Evolutionary conservation across 2,888 invertebrate species (phyloP), one percentile per base, ranked within the genome.

Genomic region (Phaonia tiefii): DNA sequence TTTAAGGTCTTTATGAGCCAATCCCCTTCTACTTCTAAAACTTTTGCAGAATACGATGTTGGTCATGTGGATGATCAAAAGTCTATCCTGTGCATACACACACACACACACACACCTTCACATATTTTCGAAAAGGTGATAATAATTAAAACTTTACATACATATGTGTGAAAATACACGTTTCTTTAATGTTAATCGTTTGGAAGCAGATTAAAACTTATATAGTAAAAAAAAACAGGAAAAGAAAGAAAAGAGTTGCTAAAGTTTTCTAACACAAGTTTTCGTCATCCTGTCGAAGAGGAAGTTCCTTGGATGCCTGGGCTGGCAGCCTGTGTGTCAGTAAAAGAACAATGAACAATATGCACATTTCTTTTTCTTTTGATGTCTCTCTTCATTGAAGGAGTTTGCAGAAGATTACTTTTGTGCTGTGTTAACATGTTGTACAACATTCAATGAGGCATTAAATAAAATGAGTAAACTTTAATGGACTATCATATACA

Each of bases 81-180:
- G n/a, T 58, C 44, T 15, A 42, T 54, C 75, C 65, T 76, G 69
- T 39, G 70, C 44, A 80, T 46, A 46, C 39, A 69, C 71, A 74
- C 49, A 56, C 22, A 69, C 63, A 56, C 42, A 66, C 70, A 67
- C 71, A 75, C 75, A 49, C 31, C 11, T n/a, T 58, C 13, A 17
- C 37, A 69, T 15, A 51, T 80, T 54, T 77, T 74, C 77, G 74
- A 81, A 71, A 75, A 81, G 80, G 80, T 81, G 80, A 81, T 75
- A 77, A 75, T 77, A 74, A 81, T 81, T 77, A 81, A 81, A 77
- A 74, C 71, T 81, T 81, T 80, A 74, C 77, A 81, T 81, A 75
- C 77, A 81, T 81, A 75, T 81, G 77, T 81, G 77, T 72, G 75
- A 81, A 81, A 72, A 77, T 77, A 56, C 70, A 25, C 60, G n/a